These are phyloP conservation scores for Drosophila macrothrix DNA, from an alignment of 2,888 invertebrate species.

Conservation along the genomic window DNA sequence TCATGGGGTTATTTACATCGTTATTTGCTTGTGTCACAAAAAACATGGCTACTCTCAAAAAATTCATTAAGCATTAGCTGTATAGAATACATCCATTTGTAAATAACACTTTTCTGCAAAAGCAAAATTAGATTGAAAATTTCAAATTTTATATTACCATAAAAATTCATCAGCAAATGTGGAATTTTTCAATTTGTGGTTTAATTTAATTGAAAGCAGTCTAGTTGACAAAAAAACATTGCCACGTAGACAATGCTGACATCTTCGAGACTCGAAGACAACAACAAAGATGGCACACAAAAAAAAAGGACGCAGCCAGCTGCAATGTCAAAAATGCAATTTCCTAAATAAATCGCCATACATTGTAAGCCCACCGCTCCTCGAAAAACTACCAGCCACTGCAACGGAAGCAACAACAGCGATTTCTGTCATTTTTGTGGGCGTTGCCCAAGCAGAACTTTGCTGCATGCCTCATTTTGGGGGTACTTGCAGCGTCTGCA, in stretches of 20 bases:
- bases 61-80: neutral
- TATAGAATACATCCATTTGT: no score
- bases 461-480: conserved; percentile 2
- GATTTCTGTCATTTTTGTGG: conserved; percentile 56
- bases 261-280: conserved; percentile 21
- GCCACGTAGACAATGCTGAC: conserved; percentile 46
- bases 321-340: conserved; percentile 69
- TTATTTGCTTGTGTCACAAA: neutral
- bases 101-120: neutral
- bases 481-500: conserved; percentile 75
- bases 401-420: conserved; percentile 34
- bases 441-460: conserved; percentile 62
- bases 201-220: conserved; percentile 49
- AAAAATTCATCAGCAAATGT: neutral
- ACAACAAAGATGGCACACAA: neutral
- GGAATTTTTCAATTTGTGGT: conserved; percentile 34
- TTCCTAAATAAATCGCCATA: conserved; percentile 55
- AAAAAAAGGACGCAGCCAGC: conserved; percentile 26
- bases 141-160: neutral
- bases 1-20: conserved; percentile 18
- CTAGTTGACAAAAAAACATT: conserved; percentile 6
- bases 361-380: conserved; percentile 30
- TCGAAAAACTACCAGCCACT: neutral
- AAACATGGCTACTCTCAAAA: neutral
- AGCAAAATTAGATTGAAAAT: neutral